These are phyloP conservation scores for Notocelia uddmanniana DNA, from an alignment of 2,888 invertebrate species.

Conservation along the genomic window DNA sequence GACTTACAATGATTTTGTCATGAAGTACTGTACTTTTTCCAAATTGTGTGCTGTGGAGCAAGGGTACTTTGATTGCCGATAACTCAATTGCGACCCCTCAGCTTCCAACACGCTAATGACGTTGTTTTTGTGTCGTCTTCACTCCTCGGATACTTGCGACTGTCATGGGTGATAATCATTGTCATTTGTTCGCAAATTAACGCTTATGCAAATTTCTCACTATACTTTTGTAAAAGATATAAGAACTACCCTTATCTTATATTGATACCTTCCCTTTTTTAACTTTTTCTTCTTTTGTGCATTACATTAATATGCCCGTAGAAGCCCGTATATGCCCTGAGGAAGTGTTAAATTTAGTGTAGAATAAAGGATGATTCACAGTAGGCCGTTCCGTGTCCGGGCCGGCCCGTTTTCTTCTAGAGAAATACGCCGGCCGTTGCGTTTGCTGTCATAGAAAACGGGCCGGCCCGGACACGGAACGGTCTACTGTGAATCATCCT, in stretches of 20 bases:
- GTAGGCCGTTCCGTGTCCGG: no score
- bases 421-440: no score
- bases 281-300: background rate
- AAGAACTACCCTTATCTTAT: no score
- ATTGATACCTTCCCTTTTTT: background rate
- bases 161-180: conserved; percentile 16
- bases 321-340: background rate
- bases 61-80: conserved; percentile 28
- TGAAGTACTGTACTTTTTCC: conserved; percentile 24
- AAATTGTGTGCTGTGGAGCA: conserved; percentile 19
- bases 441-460: no score
- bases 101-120: conserved; percentile 38
- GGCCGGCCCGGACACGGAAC: no score
- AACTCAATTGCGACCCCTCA: conserved; percentile 39
- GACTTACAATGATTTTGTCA: no score
- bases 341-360: background rate
- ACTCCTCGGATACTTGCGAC: conserved; percentile 1
- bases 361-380: no score
- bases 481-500: no score
- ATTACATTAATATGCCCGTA: background rate
- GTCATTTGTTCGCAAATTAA: conserved; percentile 25
- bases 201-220: background rate
- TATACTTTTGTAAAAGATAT: no score
- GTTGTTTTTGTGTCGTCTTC: conserved; percentile 35
- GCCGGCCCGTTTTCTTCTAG: no score